Evolutionary conservation across 2,797 vertebrate species (phyloP).

Genomic region (Coreius guichenoti): DNA sequence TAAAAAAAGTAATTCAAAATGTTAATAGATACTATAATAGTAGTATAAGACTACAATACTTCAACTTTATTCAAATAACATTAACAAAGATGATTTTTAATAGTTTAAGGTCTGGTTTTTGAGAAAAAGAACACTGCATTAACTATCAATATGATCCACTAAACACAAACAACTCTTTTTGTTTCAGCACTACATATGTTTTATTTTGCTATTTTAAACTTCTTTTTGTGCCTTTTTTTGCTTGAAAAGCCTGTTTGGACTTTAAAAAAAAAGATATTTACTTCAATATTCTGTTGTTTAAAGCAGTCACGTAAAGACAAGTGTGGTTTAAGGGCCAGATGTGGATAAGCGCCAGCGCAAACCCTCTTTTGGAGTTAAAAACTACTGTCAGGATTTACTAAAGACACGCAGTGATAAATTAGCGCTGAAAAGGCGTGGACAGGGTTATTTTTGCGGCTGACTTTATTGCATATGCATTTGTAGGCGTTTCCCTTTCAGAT

Average conservation of each 20-base stretch:
- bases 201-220: background rate
- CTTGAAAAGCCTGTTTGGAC: too few relatives aligned
- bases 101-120: background rate
- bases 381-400: too few relatives aligned
- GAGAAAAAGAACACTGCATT: background rate
- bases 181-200: background rate
- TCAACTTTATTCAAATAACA: background rate
- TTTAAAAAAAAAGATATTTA: background rate
- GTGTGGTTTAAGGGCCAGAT: too few relatives aligned
- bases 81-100: background rate
- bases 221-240: too few relatives aligned
- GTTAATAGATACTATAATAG: background rate
- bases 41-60: background rate
- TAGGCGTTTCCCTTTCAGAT: too few relatives aligned
- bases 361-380: too few relatives aligned
- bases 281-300: background rate
- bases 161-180: background rate
- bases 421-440: too few relatives aligned
- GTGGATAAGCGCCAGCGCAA: too few relatives aligned
- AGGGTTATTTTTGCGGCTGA: too few relatives aligned
- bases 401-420: too few relatives aligned
- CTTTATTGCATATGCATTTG: too few relatives aligned
- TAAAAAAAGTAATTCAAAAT: background rate
- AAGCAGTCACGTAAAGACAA: too few relatives aligned
- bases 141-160: background rate